Conservation (phyloP, 2,797 vertebrate genomes). For the Acridotheres tristis region DNA sequence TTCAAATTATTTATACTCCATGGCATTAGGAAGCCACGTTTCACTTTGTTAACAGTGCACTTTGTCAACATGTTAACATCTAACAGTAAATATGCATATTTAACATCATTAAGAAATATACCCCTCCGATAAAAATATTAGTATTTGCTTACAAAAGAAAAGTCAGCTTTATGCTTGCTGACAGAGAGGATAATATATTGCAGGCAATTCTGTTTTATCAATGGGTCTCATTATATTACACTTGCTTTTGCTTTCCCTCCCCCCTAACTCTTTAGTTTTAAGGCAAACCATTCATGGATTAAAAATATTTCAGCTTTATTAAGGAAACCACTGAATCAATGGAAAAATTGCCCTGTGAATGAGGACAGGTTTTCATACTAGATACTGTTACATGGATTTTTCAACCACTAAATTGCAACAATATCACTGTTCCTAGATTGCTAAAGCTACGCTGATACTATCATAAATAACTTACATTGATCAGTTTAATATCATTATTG, state of each 20-base stretch:
- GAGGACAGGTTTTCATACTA: constrained; percentile 17
- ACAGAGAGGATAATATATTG: constrained; percentile 45
- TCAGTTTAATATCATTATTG: neutral
- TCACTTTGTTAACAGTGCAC: neutral
- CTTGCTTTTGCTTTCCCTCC: neutral
- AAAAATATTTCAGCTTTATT: constrained; percentile 42
- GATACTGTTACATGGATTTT: neutral
- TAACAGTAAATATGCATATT: constrained; percentile 25
- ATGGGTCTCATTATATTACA: neutral
- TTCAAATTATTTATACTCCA: neutral
- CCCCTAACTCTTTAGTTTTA: neutral
- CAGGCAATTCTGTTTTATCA: constrained; percentile 20
- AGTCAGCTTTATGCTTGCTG: constrained; percentile 20
- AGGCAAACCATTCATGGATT: neutral
- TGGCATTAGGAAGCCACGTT: neutral
- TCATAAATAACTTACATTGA: neutral
- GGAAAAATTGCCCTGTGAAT: neutral
- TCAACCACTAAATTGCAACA: neutral
- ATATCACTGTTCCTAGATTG: constrained; percentile 3
- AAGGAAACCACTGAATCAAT: constrained; percentile 25
- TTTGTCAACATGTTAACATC: constrained; percentile 9
- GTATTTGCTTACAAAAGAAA: constrained; percentile 1
- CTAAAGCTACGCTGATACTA: neutral
- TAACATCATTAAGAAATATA: constrained; percentile 31
- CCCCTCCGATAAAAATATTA: neutral